Conservation (phyloP, 1,140 invertebrate genomes). For the Batillaria attramentaria region DNA sequence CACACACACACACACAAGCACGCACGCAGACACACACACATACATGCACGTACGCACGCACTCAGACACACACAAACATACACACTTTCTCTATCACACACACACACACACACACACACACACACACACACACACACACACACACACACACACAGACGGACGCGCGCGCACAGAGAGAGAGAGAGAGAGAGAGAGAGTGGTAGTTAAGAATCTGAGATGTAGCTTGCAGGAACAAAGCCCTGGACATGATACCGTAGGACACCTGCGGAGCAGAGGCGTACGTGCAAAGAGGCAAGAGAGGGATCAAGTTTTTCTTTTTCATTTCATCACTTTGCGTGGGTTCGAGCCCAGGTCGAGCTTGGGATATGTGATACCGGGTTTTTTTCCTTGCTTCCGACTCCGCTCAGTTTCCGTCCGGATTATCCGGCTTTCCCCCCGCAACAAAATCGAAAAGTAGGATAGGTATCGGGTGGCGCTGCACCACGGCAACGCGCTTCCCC, state of each 20-base stretch:
- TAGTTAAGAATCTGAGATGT: background rate
- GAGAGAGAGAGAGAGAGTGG: background rate
- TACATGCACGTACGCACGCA: background rate
- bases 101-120: conserved; percentile 2
- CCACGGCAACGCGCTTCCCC: no score
- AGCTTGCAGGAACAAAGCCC: background rate
- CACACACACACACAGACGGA: background rate
- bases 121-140: background rate
- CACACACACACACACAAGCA: background rate
- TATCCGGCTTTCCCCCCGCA: no score
- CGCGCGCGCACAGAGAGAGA: background rate
- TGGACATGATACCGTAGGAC: background rate
- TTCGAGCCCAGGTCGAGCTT: no score
- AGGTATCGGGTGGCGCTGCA: no score
- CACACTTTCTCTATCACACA: background rate
- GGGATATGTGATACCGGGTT: no score
- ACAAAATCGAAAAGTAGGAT: no score
- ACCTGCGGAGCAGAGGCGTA: background rate
- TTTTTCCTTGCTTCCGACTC: no score
- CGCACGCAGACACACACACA: background rate
- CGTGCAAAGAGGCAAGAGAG: no score
- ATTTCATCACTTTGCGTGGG: no score
- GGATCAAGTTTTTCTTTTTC: no score
- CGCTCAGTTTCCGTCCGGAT: no score
- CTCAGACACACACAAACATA: background rate